Percentiles rank a stretch among this genome's conserved stretches.
These are phyloP conservation scores for Noctua fimbriata DNA, from an alignment of 2,888 invertebrate species.

Conservation along the genomic window DNA sequence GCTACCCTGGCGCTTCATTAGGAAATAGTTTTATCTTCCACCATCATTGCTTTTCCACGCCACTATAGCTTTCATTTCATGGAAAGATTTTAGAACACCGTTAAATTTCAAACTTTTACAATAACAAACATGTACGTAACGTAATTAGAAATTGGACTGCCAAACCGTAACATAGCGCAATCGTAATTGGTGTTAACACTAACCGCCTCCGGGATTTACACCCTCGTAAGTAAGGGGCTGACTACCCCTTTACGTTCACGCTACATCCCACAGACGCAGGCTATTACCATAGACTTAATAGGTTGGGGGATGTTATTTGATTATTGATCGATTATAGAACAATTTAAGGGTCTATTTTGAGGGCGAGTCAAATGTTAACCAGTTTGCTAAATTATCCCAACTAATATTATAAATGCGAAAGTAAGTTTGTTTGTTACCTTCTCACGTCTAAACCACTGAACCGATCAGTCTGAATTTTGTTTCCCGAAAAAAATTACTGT, in stretches of 20 bases:
- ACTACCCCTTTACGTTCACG: conserved; percentile 26
- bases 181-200: conserved; percentile 51
- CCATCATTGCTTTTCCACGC: background rate
- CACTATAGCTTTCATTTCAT: background rate
- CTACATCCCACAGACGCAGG: conserved; percentile 12
- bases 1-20: too few species aligned
- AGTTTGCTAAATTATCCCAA: background rate
- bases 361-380: background rate
- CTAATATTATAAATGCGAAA: too few species aligned
- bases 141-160: conserved; percentile 9
- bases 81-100: background rate
- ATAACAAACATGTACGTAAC: background rate
- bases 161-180: background rate
- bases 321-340: conserved; percentile 9
- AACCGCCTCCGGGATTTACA: conserved; percentile 46
- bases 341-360: background rate
- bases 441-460: too few species aligned
- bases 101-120: background rate
- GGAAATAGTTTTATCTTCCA: background rate
- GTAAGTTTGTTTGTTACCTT: too few species aligned
- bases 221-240: conserved; percentile 24
- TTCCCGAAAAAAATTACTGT: too few species aligned
- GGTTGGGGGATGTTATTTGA: conserved; percentile 20
- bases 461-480: too few species aligned
- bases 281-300: conserved; percentile 10